A percentile compares a stretch with the other conserved stretches of the same genome.
Evolutionary conservation across 2,888 invertebrate genomes (phyloP).

Genomic region (Lasioglossum lativentre): DNA sequence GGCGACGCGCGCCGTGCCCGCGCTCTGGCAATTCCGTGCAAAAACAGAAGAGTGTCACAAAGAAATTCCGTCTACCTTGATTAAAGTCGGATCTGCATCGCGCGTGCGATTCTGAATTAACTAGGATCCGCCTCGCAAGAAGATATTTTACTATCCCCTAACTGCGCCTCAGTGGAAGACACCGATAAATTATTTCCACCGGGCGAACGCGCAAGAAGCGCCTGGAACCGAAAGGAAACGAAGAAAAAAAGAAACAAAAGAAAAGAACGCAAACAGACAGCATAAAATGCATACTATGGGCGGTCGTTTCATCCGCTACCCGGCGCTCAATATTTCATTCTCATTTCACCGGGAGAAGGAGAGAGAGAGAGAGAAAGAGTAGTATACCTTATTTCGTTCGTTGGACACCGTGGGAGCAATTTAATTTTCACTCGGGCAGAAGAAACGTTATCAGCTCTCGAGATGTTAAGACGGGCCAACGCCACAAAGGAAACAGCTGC

Average conservation of each 20-base stretch:
- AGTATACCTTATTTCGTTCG: constrained; percentile 16
- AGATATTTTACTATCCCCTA: not conserved
- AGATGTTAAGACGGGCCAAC: not conserved
- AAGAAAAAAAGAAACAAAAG: not conserved
- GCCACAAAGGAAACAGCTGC: not conserved
- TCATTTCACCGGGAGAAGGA: not conserved
- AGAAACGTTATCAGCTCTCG: not conserved
- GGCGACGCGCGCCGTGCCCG: not conserved
- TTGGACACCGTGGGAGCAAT: not conserved
- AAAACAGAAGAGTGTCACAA: not conserved
- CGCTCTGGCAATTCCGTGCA: not conserved
- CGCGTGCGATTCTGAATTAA: constrained; percentile 4
- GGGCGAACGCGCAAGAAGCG: not conserved
- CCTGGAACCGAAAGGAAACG: not conserved
- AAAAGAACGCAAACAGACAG: not conserved
- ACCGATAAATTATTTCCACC: constrained; percentile 1
- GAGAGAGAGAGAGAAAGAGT: not conserved
- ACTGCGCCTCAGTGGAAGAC: not conserved
- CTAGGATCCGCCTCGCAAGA: not conserved
- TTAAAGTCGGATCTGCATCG: constrained; percentile 1
- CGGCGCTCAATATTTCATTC: not conserved
- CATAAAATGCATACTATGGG: not conserved
- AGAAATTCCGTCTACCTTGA: constrained; percentile 6
- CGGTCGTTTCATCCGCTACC: not conserved
- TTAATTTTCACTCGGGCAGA: constrained; percentile 3